These are phyloP conservation scores for Porites australiensis DNA, from an alignment of 64 coral and sea anemone genomes.

Conservation along the genomic window DNA sequence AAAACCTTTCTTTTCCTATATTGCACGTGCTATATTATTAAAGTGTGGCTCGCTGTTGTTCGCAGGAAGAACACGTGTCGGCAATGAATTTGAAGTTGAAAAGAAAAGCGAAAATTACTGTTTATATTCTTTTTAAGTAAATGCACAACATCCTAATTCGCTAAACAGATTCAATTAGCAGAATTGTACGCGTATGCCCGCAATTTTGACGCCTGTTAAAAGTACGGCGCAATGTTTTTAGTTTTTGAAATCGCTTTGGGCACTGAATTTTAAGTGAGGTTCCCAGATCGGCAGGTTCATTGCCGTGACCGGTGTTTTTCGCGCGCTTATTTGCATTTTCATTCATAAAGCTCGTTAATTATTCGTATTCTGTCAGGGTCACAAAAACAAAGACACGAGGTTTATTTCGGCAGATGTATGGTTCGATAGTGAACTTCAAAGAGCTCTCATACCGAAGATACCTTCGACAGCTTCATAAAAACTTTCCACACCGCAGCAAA, in stretches of 20 bases:
- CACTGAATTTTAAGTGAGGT: not conserved
- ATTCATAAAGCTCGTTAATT: conserved; percentile 45
- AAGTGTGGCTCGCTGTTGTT: conserved; percentile 23
- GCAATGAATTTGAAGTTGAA: not conserved
- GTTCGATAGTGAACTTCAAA: conserved; percentile 4
- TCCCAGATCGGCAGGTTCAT: not conserved
- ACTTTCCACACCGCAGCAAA: not conserved
- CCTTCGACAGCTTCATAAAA: not conserved
- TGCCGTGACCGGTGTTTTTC: conserved; percentile 39
- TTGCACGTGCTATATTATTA: conserved; percentile 7
- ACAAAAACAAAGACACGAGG: conserved; percentile 59
- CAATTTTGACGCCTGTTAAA: not conserved
- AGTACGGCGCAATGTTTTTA: not conserved
- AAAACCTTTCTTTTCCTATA: not conserved
- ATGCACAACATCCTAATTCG: not conserved
- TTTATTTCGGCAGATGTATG: conserved; percentile 10
- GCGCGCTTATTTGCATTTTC: conserved; percentile 52
- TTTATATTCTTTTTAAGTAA: conserved; percentile 9
- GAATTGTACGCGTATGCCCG: not conserved
- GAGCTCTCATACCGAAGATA: not conserved
- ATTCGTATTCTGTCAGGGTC: conserved; percentile 33
- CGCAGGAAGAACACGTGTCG: conserved; percentile 3
- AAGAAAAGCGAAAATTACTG: not conserved
- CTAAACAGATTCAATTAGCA: not conserved
- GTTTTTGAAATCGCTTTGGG: not conserved